Percentiles rank a stretch among this genome's conserved stretches.
These are phyloP conservation scores for Astyanax mexicanus DNA, from an alignment of 2,797 vertebrate species.

Conservation along the genomic window DNA sequence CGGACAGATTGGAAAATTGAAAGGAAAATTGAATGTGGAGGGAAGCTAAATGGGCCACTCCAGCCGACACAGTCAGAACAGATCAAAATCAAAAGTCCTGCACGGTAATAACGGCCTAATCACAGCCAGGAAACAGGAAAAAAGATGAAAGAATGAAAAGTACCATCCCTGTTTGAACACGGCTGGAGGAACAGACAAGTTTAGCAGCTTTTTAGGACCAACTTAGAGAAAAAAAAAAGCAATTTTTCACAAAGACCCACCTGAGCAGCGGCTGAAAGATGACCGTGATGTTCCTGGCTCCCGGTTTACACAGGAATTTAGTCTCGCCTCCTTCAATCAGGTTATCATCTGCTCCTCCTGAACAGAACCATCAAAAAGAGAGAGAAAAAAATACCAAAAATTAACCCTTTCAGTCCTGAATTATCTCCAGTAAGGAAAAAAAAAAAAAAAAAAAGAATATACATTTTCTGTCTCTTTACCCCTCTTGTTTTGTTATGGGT, in stretches of 20 bases:
- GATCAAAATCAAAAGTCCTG: slow-evolving; percentile 48
- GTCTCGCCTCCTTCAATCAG: slow-evolving; percentile 96
- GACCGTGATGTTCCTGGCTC: slow-evolving; percentile 95
- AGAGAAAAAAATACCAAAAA: too few species aligned
- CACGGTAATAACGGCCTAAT: slow-evolving; percentile 12
- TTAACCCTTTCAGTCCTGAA: too few species aligned
- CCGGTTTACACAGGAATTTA: slow-evolving; percentile 97
- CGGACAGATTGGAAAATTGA: slow-evolving; percentile 51
- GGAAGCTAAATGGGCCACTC: slow-evolving; percentile 36
- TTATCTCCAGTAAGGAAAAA: too few species aligned
- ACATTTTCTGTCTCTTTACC: too few species aligned
- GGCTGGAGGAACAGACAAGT: not conserved
- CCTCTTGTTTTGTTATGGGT: too few species aligned
- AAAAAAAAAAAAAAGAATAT: too few species aligned
- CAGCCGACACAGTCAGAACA: slow-evolving; percentile 31
- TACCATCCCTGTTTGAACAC: not conserved
- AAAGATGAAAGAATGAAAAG: slow-evolving; percentile 26
- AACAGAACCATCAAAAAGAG: slow-evolving; percentile 53
- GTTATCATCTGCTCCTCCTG: slow-evolving; percentile 96
- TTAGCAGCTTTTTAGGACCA: not conserved
- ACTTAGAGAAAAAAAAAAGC: not conserved
- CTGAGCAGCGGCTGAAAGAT: slow-evolving; percentile 97
- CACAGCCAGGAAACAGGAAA: slow-evolving; percentile 7
- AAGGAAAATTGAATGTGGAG: slow-evolving; percentile 45
- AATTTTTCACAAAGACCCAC: slow-evolving; percentile 68